Conservation (phyloP, 2,113 vertebrate species). For the Anolis carolinensis region DNA sequence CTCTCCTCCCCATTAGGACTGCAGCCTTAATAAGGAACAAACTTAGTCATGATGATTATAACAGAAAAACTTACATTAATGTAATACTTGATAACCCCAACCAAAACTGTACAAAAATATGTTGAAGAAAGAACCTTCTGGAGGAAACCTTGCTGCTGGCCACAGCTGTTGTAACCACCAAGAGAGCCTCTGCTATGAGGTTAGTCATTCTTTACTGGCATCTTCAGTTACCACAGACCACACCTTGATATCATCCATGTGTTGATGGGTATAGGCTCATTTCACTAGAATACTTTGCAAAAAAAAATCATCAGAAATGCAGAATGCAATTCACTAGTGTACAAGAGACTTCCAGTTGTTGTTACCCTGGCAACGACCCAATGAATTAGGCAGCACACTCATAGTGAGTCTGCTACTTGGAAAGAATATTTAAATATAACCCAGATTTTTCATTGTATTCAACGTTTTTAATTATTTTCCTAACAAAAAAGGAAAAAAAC, state of each 20-base stretch:
- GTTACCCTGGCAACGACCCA: conserved; percentile 19
- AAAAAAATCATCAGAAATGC: neutral
- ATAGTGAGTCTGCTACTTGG: neutral
- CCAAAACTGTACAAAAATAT: neutral
- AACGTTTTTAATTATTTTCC: neutral
- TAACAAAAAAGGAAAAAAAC: neutral
- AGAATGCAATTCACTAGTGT: conserved; percentile 18
- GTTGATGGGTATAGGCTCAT: neutral
- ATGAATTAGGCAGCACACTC: conserved; percentile 26
- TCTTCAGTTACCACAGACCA: neutral
- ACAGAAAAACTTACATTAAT: neutral
- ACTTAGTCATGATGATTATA: neutral
- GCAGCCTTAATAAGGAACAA: neutral
- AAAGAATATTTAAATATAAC: neutral
- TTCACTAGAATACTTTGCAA: neutral
- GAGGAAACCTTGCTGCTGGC: neutral
- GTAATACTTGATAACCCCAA: neutral
- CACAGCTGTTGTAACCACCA: neutral
- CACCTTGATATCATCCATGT: neutral
- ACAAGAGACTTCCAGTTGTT: neutral
- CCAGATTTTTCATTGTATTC: neutral
- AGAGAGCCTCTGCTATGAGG: neutral
- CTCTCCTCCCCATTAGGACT: neutral
- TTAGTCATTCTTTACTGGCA: neutral
- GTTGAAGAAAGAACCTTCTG: neutral